phyloP scores from a whole-genome alignment of 2,888 invertebrate species.

The Himalopsyche tibetana region DNA sequence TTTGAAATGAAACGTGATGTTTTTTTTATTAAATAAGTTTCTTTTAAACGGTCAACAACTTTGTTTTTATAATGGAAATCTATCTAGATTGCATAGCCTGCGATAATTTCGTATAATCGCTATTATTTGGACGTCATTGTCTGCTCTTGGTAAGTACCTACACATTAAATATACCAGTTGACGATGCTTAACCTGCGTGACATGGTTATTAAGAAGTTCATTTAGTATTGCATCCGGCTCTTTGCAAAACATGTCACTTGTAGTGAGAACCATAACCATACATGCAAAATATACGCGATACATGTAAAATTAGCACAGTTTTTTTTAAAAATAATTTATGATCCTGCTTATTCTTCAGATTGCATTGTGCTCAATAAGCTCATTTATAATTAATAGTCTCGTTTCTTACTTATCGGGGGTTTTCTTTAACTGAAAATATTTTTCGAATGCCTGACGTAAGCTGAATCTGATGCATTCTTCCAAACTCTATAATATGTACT shows the following conservation, averaged over 20 bases:
- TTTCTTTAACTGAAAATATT: no score
- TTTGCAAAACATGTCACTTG: constrained; percentile 25
- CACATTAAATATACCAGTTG: constrained; percentile 36
- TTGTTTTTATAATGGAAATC: neutral
- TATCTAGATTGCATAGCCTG: neutral
- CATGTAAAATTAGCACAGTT: neutral
- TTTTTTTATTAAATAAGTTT: neutral
- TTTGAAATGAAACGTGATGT: no score
- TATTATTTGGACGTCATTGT: constrained; percentile 26
- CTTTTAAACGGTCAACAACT: neutral
- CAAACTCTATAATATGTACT: no score
- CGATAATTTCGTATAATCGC: neutral
- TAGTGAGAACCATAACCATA: constrained; percentile 31
- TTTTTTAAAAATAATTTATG: no score
- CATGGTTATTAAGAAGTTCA: constrained; percentile 31
- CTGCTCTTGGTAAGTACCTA: neutral
- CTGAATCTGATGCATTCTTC: no score
- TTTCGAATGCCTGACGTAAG: no score
- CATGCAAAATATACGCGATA: constrained; percentile 6
- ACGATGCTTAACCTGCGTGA: constrained; percentile 23
- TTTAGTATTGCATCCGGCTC: constrained; percentile 42
- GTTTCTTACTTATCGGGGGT: no score
- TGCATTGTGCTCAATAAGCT: no score
- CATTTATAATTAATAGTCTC: no score
- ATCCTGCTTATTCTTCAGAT: no score